Percentiles rank a stretch among this genome's conserved stretches.
Conservation (phyloP, 23 tunicate species). For the Ciona savignyi region DNA sequence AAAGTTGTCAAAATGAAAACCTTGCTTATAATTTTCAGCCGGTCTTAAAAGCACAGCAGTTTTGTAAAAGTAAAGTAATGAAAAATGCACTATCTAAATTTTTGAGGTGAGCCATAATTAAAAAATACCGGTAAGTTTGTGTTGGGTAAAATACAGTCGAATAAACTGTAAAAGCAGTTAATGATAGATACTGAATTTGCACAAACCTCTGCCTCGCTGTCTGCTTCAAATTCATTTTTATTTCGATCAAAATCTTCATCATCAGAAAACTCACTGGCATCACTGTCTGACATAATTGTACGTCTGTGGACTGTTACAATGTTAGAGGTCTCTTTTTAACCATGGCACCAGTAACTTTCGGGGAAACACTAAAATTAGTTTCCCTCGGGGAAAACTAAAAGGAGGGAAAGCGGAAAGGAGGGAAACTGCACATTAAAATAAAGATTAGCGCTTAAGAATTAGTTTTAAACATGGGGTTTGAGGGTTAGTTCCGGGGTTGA, state of each 20-base stretch:
- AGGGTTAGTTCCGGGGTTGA: no score
- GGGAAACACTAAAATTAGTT: not conserved
- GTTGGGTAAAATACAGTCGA: no score
- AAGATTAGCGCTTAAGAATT: no score
- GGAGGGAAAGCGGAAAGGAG: not conserved
- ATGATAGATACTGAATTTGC: not conserved
- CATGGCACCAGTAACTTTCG: not conserved
- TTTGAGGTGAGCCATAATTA: no score
- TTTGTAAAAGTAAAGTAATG: not conserved
- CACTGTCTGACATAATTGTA: slow-evolving; percentile 71
- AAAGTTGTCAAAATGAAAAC: no score
- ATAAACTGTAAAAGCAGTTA: not conserved
- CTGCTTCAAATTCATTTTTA: slow-evolving; percentile 43
- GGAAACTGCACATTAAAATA: not conserved
- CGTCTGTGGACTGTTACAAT: no score
- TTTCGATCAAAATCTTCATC: slow-evolving; percentile 33
- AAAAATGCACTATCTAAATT: no score
- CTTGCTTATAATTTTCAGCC: not conserved
- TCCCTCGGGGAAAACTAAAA: not conserved
- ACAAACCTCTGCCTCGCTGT: slow-evolving; percentile 96
- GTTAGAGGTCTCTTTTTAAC: not conserved
- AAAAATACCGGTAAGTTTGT: no score
- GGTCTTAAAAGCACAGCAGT: not conserved
- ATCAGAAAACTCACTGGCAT: slow-evolving; percentile 71
- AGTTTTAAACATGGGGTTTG: no score